These are phyloP conservation scores for Cancer borealis DNA, from an alignment of 2,888 invertebrate species.

Conservation along the genomic window DNA sequence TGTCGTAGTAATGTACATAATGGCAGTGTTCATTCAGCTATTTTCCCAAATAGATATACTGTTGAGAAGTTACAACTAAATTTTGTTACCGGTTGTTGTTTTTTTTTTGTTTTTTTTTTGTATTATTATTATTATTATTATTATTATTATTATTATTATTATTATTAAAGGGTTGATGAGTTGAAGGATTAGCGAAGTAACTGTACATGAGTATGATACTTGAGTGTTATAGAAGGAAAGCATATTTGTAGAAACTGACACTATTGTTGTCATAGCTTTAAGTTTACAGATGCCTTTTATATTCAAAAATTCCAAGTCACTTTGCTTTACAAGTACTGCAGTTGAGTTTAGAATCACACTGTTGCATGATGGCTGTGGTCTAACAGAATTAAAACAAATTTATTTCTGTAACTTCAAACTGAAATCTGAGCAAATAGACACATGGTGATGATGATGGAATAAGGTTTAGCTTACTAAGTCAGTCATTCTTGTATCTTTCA, in stretches of 20 bases:
- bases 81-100: neutral
- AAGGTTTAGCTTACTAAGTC: conserved; percentile 15
- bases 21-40: conserved; percentile 21
- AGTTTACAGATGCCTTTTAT: neutral
- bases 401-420: neutral
- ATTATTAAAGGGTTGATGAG: neutral
- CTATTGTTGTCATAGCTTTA: conserved; percentile 6
- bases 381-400: neutral
- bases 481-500: conserved; percentile 51
- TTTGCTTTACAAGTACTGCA: neutral
- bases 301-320: neutral
- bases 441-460: neutral
- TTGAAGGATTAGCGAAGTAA: neutral
- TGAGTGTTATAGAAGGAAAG: neutral
- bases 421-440: neutral
- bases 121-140: neutral
- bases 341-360: conserved; percentile 38
- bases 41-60: neutral
- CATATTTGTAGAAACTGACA: neutral
- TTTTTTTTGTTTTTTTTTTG: neutral
- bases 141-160: too few species aligned
- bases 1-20: neutral
- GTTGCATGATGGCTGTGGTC: conserved; percentile 1
- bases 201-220: neutral
- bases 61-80: neutral